phyloP scores from a whole-genome alignment of 2,888 invertebrate species.

The Nycteola revayana region DNA sequence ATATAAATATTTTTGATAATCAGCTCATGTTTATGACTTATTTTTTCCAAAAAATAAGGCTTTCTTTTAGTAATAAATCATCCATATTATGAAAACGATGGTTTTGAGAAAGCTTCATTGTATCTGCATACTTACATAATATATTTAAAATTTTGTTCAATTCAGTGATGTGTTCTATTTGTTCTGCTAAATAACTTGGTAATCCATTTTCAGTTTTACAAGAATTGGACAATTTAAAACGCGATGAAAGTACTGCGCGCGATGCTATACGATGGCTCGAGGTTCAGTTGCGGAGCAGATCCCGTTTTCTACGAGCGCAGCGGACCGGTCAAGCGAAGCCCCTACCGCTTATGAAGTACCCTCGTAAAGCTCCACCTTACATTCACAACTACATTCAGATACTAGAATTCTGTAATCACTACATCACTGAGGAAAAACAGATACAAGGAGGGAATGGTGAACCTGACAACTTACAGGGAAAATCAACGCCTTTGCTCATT shows the following conservation, averaged over 20 bases:
- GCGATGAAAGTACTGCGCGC: constrained; percentile 90
- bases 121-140: too few relatives aligned
- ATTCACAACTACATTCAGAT: constrained; percentile 90
- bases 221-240: constrained; percentile 93
- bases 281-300: constrained; percentile 92
- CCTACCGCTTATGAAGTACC: constrained; percentile 80
- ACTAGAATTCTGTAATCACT: constrained; percentile 91
- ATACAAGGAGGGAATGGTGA: constrained; percentile 61
- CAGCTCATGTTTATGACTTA: too few relatives aligned
- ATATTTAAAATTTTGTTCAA: too few relatives aligned
- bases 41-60: too few relatives aligned
- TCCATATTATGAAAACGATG: too few relatives aligned
- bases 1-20: too few relatives aligned
- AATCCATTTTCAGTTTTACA: constrained; percentile 87
- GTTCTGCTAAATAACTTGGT: too few relatives aligned
- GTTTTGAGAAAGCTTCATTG: too few relatives aligned
- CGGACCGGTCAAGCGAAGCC: constrained; percentile 90
- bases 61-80: too few relatives aligned
- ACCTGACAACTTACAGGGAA: constrained; percentile 50
- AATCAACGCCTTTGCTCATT: constrained; percentile 85
- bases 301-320: constrained; percentile 93
- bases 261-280: constrained; percentile 98
- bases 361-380: constrained; percentile 66
- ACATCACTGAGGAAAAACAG: constrained; percentile 74
- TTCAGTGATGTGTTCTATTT: too few relatives aligned